Evolutionary conservation across 2,797 vertebrate species (phyloP), one percentile per base, ranked within the genome.

Genomic region (Chelon labrosus): DNA sequence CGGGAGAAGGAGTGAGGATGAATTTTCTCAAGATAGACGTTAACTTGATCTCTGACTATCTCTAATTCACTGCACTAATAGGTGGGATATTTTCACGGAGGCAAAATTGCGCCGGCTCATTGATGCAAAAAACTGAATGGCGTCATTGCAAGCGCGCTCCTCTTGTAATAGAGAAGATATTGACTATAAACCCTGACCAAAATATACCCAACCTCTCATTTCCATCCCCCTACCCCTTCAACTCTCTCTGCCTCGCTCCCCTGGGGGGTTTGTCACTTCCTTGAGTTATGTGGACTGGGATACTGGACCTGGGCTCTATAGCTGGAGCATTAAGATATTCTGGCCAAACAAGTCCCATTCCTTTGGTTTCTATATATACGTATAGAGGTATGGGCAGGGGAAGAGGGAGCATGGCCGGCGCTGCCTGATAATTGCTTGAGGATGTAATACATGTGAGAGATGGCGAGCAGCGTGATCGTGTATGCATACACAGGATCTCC

Each of bases 271-370:
- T 92, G 91, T 92, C 92, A 93, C 86, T 75, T 77, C 61, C 73
- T 73, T 92, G 92, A 93, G 88, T 93, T 91, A 92, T 92, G 91
- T 87, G 91, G 80, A 87, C 80, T 80, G 89, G 90, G 90, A 91
- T 75, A 14, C 81, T 90, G 90, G 88, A 91, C 87, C 89, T 75
- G 75, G 79, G 81, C 77, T 81, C 77, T 71, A 47, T 54, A 79
- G 85, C 10, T 6, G 54, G 17, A 70, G 79, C 83, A 70, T 85
- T 85, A 85, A 90, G 82, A 91, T 89, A 89, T 88, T 83, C 89
- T 75, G 86, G 85, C 84, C 89, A 88, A 92, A 91, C 91, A 88
- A 91, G 88, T 85, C 86, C 88, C 88, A 83, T 90, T 87, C 85
- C 86, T 85, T 84, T 83, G 75, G 71, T 83, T 88, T 88, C 87